Conservation (phyloP, 2,113 vertebrate species). For the Periophthalmodon schlosseri region DNA sequence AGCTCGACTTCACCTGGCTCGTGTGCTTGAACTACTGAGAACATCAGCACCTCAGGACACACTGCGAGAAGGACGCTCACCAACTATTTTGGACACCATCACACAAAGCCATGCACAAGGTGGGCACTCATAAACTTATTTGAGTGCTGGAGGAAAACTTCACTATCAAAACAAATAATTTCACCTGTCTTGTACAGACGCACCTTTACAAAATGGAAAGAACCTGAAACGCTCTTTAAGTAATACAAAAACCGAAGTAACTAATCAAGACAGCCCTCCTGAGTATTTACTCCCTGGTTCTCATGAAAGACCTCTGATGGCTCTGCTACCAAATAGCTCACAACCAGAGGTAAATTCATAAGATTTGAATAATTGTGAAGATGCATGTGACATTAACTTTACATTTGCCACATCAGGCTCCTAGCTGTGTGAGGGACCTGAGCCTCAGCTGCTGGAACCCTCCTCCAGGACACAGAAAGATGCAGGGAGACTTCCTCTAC, state of each 20-base stretch:
- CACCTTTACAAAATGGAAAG: conserved; percentile 61
- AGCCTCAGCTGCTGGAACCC: conserved; percentile 84
- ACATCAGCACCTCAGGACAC: conserved; percentile 73
- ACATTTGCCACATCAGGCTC: conserved; percentile 51
- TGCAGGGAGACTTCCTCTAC: conserved; percentile 84
- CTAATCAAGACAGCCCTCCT: conserved; percentile 69
- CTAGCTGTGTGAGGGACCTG: conserved; percentile 74
- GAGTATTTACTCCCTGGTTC: conserved; percentile 81
- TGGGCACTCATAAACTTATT: conserved; percentile 17
- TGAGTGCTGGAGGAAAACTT: not conserved
- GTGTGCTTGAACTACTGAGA: conserved; percentile 78
- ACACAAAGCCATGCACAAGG: conserved; percentile 69
- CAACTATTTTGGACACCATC: conserved; percentile 73
- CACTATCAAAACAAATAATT: not conserved
- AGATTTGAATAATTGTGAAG: not conserved
- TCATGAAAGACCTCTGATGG: conserved; percentile 76
- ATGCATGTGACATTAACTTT: conserved; percentile 15
- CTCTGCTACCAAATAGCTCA: conserved; percentile 72
- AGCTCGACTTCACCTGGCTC: conserved; percentile 75
- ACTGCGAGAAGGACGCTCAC: conserved; percentile 77
- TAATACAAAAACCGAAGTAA: conserved; percentile 72
- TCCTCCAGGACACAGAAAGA: conserved; percentile 81
- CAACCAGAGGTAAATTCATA: conserved; percentile 44
- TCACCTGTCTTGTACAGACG: conserved; percentile 36
- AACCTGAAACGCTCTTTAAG: conserved; percentile 69